These are phyloP conservation scores for Habrosyne pyritoides DNA, from an alignment of 2,888 invertebrate genomes.

Conservation along the genomic window DNA sequence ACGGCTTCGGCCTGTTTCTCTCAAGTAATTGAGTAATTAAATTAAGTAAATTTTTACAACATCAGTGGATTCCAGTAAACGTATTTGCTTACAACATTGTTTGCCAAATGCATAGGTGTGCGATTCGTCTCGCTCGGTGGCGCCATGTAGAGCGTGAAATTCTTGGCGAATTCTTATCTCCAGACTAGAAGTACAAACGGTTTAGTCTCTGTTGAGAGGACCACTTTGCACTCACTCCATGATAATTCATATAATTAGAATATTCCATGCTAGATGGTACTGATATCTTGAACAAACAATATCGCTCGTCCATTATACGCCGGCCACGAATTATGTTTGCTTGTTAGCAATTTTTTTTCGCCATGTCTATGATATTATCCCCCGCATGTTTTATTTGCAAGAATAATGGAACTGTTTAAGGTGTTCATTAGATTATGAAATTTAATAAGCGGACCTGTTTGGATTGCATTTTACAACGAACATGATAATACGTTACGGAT, in stretches of 20 bases:
- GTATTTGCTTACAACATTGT: constrained; percentile 2
- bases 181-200: constrained; percentile 18
- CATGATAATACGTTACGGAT: constrained; percentile 34
- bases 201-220: constrained; percentile 26
- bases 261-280: constrained; percentile 41
- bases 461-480: constrained; percentile 36
- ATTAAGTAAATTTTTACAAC: not conserved
- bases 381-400: constrained; percentile 37
- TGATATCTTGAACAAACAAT: constrained; percentile 50
- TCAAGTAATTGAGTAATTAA: not conserved
- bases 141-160: constrained; percentile 40
- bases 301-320: constrained; percentile 29
- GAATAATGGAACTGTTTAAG: constrained; percentile 33
- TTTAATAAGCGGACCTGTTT: constrained; percentile 32
- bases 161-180: constrained; percentile 31
- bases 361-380: constrained; percentile 35
- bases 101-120: constrained; percentile 21
- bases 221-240: constrained; percentile 28
- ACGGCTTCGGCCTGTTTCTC: not conserved
- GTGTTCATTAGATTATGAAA: constrained; percentile 34
- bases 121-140: constrained; percentile 41
- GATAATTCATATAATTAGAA: constrained; percentile 61
- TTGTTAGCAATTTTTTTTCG: constrained; percentile 47
- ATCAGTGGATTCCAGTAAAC: not conserved
- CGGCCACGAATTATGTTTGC: constrained; percentile 42